These are phyloP conservation scores for Cebus imitator DNA, from an alignment of 2,113 vertebrate genomes.

Conservation along the genomic window DNA sequence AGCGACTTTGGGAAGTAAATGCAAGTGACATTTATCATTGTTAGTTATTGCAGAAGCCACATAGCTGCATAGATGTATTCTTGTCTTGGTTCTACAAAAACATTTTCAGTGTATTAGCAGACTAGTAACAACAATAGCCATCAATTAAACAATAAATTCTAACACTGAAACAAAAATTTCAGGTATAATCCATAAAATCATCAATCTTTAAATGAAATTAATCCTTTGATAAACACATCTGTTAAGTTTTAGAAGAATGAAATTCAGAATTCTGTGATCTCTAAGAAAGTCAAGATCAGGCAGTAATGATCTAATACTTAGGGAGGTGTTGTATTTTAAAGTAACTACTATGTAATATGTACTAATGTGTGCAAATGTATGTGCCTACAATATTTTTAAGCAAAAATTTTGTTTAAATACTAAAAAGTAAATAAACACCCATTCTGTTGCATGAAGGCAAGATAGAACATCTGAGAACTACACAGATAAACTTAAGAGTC, in stretches of 20 bases:
- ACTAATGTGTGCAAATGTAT: background rate
- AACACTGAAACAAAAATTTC: background rate
- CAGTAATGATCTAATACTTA: background rate
- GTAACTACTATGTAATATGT: background rate
- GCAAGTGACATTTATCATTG: background rate
- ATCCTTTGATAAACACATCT: background rate
- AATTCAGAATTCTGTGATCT: background rate
- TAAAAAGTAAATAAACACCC: background rate
- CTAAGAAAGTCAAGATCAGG: background rate
- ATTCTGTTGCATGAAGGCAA: background rate
- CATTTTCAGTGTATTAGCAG: background rate
- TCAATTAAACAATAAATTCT: slow-evolving; percentile 7
- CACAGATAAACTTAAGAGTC: background rate
- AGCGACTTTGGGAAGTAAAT: background rate
- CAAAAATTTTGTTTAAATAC: background rate
- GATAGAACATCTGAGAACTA: background rate
- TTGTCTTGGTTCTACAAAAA: background rate
- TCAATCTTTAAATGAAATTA: background rate
- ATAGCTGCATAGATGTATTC: background rate
- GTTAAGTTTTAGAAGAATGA: background rate
- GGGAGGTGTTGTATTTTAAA: background rate
- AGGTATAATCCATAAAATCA: background rate
- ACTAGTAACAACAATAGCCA: background rate
- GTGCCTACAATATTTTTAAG: background rate
- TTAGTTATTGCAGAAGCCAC: background rate